Conservation (phyloP, 2,113 vertebrate species). For the Rhagologus leucostigma region DNA sequence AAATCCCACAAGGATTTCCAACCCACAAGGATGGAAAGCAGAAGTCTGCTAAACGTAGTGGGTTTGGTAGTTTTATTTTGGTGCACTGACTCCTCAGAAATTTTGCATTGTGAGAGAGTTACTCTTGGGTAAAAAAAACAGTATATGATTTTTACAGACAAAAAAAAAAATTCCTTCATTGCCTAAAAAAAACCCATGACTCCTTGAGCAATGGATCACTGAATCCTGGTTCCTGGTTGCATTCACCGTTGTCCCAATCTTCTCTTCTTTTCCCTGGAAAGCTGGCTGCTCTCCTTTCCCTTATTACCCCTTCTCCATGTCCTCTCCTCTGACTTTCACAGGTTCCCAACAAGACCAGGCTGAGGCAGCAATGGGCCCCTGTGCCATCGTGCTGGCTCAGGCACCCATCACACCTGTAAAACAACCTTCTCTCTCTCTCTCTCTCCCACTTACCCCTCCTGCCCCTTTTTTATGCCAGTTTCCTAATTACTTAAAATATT, state of each 20-base stretch:
- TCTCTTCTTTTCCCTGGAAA: background rate
- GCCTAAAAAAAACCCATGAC: background rate
- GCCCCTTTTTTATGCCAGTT: background rate
- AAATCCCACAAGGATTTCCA: background rate
- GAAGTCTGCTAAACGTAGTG: background rate
- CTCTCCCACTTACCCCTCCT: too few species aligned
- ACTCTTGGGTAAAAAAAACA: background rate
- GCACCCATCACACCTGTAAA: background rate
- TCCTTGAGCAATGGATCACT: background rate
- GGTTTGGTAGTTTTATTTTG: background rate
- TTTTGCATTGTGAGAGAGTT: background rate
- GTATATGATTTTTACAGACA: background rate
- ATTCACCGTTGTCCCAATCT: background rate
- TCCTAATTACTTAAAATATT: background rate
- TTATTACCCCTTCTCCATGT: background rate
- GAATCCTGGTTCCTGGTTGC: background rate
- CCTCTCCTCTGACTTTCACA: background rate
- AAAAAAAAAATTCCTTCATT: background rate
- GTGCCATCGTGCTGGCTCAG: background rate
- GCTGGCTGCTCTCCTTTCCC: background rate
- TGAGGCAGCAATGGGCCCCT: accelerated
- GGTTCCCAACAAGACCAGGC: background rate
- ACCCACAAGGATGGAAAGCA: background rate
- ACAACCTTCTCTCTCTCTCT: background rate
- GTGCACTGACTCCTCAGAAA: background rate